These are phyloP conservation scores for Tinea trinotella DNA, from an alignment of 2,888 invertebrate genomes.

Conservation along the genomic window DNA sequence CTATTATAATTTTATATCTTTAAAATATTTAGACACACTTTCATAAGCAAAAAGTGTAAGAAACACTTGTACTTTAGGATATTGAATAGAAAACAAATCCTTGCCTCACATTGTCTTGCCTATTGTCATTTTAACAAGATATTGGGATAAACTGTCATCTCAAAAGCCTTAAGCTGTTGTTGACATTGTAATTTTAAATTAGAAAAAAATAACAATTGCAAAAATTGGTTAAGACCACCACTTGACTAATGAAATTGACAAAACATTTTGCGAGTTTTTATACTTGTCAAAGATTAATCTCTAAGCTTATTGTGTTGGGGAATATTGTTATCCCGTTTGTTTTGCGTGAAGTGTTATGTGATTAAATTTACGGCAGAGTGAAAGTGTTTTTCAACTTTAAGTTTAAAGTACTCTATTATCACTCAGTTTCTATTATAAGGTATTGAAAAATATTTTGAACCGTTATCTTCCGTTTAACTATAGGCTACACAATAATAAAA, in stretches of 20 bases:
- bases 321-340: neutral
- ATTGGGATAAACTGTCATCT: neutral
- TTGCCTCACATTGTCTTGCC: neutral
- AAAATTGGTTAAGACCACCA: constrained; percentile 53
- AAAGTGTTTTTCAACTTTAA: neutral
- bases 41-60: too few species aligned
- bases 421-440: too few species aligned
- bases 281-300: constrained; percentile 34
- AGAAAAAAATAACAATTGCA: constrained; percentile 17
- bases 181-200: constrained; percentile 35
- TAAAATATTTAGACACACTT: too few species aligned
- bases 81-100: neutral
- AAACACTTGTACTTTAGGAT: too few species aligned
- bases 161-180: constrained; percentile 46
- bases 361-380: neutral
- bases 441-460: too few species aligned
- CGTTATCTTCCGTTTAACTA: too few species aligned
- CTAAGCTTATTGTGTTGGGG: constrained; percentile 27
- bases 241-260: constrained; percentile 57
- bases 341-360: neutral
- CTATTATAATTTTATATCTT: too few species aligned
- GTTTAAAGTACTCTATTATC: neutral
- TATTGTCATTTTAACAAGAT: constrained; percentile 9
- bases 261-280: constrained; percentile 49
- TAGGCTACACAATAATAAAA: too few species aligned